Evolutionary conservation across 1,140 invertebrate genomes (phyloP).

Genomic region (Cherax destructor): DNA sequence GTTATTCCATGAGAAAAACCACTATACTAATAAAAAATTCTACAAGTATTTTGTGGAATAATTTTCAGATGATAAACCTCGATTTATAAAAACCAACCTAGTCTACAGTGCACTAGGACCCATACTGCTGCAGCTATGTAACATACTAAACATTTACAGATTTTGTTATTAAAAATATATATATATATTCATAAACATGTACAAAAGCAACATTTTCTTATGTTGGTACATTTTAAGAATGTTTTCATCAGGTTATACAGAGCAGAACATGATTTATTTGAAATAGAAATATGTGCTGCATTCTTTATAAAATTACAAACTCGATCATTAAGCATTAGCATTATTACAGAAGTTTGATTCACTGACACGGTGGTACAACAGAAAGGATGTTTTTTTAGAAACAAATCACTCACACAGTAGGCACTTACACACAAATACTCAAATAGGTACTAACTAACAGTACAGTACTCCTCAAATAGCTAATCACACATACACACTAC

Average conservation of each 20-base stretch:
- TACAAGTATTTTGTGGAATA: neutral
- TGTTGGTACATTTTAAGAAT: neutral
- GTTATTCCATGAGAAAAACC: neutral
- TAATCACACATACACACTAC: too few relatives aligned
- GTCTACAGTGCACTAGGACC: neutral
- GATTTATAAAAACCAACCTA: neutral
- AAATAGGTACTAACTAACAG: too few relatives aligned
- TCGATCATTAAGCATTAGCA: neutral
- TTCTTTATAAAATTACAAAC: neutral
- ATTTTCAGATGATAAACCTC: neutral
- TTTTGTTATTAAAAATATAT: constrained; percentile 1
- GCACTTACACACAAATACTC: too few relatives aligned
- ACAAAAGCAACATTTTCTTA: neutral
- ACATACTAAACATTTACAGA: neutral
- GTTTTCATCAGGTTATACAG: neutral
- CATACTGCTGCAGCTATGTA: neutral
- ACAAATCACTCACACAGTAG: too few relatives aligned
- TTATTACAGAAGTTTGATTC: too few relatives aligned
- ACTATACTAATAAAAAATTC: neutral
- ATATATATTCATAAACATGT: neutral
- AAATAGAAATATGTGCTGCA: neutral
- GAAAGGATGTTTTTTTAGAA: too few relatives aligned
- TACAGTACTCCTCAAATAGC: too few relatives aligned
- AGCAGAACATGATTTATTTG: neutral
- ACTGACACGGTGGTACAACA: too few relatives aligned